A percentile compares a stretch with the other conserved stretches of the same genome.
Evolutionary conservation across 2,888 invertebrate genomes (phyloP).

Genomic region (Hydrotaea diabolus): DNA sequence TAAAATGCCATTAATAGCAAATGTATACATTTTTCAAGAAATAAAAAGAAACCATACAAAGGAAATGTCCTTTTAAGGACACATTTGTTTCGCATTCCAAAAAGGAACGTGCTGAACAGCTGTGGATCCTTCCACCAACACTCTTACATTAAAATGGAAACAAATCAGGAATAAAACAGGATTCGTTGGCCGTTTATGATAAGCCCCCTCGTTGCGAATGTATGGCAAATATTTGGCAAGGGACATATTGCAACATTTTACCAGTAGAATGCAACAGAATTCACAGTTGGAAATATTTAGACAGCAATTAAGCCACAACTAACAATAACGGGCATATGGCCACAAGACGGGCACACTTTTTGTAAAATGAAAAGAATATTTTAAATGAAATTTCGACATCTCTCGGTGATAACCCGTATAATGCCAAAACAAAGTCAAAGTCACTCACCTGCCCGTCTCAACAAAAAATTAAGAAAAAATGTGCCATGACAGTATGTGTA

Average conservation of each 20-base stretch:
- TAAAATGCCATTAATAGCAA: too few relatives aligned
- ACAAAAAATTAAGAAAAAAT: conserved; percentile 17
- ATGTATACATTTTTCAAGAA: too few relatives aligned
- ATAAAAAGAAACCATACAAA: too few relatives aligned
- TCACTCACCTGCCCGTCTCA: conserved; percentile 48
- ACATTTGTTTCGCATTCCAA: too few relatives aligned
- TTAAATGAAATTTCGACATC: conserved; percentile 44
- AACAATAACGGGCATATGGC: conserved; percentile 46
- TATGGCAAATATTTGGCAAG: too few relatives aligned
- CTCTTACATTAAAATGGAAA: not conserved
- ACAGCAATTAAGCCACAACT: conserved; percentile 10
- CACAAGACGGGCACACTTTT: conserved; percentile 58
- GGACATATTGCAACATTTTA: too few relatives aligned
- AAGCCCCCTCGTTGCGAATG: too few relatives aligned
- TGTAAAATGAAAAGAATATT: not conserved
- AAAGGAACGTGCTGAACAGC: conserved; percentile 12
- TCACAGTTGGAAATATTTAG: conserved; percentile 48
- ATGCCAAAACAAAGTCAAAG: not conserved
- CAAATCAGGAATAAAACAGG: too few relatives aligned
- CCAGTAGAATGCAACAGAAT: conserved; percentile 25
- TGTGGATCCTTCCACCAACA: not conserved
- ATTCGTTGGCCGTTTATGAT: too few relatives aligned
- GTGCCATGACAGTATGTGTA: conserved; percentile 45
- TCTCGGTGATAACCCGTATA: not conserved
- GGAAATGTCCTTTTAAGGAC: too few relatives aligned